These are phyloP conservation scores for Bergia puertoricense DNA, from an alignment of 92 coral and sea anemone species.

Conservation along the genomic window DNA sequence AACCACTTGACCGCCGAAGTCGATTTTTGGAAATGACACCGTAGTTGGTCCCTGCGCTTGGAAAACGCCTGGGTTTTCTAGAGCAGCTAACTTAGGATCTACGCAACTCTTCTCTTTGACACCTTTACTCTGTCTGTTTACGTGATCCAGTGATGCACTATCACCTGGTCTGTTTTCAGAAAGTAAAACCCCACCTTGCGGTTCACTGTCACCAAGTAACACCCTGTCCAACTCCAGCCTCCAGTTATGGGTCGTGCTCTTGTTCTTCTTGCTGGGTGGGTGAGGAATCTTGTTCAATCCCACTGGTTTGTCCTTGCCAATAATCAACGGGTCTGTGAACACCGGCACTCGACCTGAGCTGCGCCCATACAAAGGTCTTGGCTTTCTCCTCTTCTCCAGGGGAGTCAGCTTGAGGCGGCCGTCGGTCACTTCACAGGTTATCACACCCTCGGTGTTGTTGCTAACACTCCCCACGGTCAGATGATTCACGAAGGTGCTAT, in stretches of 20 bases:
- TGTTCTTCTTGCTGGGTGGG: neutral
- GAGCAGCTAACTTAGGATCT: conserved; percentile 3
- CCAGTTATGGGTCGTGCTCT: neutral
- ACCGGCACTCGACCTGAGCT: conserved; percentile 17
- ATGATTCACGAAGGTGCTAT: neutral
- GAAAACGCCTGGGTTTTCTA: neutral
- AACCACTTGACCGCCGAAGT: neutral
- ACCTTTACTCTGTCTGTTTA: neutral
- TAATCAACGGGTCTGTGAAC: conserved; percentile 20
- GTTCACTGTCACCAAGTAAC: conserved; percentile 9
- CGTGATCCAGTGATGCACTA: neutral
- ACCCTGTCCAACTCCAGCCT: conserved; percentile 11
- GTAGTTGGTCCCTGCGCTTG: neutral
- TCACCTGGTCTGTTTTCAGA: neutral
- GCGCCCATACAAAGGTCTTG: conserved; percentile 14
- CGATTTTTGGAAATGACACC: conserved; percentile 1
- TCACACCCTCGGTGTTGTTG: neutral
- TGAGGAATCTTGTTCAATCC: conserved; percentile 20
- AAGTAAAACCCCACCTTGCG: neutral
- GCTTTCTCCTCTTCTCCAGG: conserved; percentile 20
- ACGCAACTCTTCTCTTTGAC: neutral
- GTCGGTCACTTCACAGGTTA: neutral
- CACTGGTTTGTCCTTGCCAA: conserved; percentile 20
- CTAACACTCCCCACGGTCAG: neutral
- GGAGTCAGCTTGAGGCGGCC: conserved; percentile 27